Conservation (phyloP, 2,113 vertebrate species). For the Bos taurus region DNA sequence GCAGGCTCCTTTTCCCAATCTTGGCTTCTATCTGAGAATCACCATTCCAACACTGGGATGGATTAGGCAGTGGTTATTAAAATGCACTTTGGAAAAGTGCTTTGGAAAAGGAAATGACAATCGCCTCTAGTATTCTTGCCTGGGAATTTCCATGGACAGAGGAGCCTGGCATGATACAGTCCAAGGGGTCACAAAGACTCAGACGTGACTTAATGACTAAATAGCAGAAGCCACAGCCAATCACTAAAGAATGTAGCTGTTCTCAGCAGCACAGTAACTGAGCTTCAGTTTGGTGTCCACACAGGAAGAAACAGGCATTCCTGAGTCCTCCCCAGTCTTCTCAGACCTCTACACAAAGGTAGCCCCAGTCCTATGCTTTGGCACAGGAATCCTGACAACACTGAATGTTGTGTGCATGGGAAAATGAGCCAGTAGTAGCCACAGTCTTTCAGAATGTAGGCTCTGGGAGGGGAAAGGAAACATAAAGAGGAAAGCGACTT, state of each 20-base stretch:
- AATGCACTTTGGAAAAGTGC: not conserved
- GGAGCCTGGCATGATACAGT: not conserved
- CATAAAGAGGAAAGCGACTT: not conserved
- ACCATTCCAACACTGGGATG: not conserved
- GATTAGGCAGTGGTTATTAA: conserved; percentile 38
- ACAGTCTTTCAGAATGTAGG: not conserved
- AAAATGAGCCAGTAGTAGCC: not conserved
- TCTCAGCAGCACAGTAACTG: not conserved
- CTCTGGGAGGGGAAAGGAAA: not conserved
- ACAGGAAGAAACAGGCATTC: not conserved
- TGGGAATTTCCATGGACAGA: not conserved
- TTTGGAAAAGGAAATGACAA: not conserved
- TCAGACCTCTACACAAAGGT: not conserved
- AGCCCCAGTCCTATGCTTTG: rapidly evolving
- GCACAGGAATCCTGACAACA: not conserved
- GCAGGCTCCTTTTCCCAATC: not conserved
- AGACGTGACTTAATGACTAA: not conserved
- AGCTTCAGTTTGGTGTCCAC: not conserved
- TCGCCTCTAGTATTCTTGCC: not conserved
- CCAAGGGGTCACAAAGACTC: not conserved
- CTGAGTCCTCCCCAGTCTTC: not conserved
- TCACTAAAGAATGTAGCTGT: not conserved
- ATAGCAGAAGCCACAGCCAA: not conserved
- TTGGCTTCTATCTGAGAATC: not conserved
- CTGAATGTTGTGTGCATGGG: not conserved